Base-by-base conservation (phyloP, 2,888 invertebrate species). In the Dendrolimus pini region DNA sequence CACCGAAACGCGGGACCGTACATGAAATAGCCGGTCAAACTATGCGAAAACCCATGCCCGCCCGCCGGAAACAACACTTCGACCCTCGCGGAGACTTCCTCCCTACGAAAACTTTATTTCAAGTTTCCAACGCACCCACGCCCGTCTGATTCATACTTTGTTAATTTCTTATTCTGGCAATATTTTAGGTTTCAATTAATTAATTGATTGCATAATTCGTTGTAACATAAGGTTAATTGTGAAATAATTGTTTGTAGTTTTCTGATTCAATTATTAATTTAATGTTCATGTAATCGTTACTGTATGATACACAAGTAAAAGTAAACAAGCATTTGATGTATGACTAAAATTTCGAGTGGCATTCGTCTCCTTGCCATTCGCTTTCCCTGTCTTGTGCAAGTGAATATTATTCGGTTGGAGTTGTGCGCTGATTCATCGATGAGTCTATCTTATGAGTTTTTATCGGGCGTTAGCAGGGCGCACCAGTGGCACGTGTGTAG, bases 21-120 rank as follows among this genome's bases (percentile, higher is more conserved):
- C 82, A 85, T 90, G 81, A 90, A 90, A 89, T 90, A 90, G 87
- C 82, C 86, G 80, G 82, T 82, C 85, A 83, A 86, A 83, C 82
- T 86, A 86, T 79, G 90, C 89, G 88, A 89, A 90, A 90, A 85
- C 89, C 89, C 85, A 88, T 84, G 79, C 83, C 80, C 79, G 77
- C 78, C 80, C 76, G 77, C 68, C 75, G 79, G 79, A 82, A 80
- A 80, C 75, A 79, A 79, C 80, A 78, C 80, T 78, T 65, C 73
- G 78, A 78, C 81, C 80, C 77, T 72, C 68, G 30, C 65, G 76
- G 84, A 85, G 82, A 80, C 80, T 78, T 77, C 82, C 69, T 72
- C 47, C 2, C 47, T 10, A 10, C 12, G 47, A 47, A 8, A 47
- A 47, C 9, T 47, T 47, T 47, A 10, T 30, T 30, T 30, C 6